Base-by-base conservation (phyloP, 92 coral and sea anemone species). In the Siderastrea radians region DNA sequence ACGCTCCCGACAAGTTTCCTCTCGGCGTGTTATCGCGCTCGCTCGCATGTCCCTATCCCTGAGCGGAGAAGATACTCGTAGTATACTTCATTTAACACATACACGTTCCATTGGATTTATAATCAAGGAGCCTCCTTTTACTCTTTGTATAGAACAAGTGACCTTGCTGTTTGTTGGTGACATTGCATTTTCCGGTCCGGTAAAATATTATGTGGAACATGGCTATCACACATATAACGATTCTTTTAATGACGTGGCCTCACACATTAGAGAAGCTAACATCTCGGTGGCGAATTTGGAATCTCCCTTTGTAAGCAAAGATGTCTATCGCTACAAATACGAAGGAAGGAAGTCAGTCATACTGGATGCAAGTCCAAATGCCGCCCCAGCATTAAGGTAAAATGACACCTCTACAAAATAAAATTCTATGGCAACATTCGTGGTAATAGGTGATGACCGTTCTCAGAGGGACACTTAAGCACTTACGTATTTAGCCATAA, bases 91-190 rank as follows among this genome's bases (percentile, higher is more conserved):
- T 26, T 26, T 26, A 26, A 26, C 38, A 26, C 38, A 26, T 26
- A 26, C 38, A 26, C 38, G 38, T 26, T 26, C 38, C 38, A 26
- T 26, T 26, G 38, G 38, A 26, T 26, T 26, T 26, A 26, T 26
- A 26, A 26, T 26, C 38, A 26, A 26, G 38, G 38, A 26, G 38
- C 38, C 38, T 26, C 38, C 38, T 26, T 26, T 26, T 26, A 26
- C 38, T 26, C 38, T 26, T 26, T 26, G 38, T 12, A 7, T 43
- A 85, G 89, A 16, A 10, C 62, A 48, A 12, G 81, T 92, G 44
- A 78, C 90, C 14, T 79, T 94, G 5, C 89, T 89, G 19, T 96
- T 96, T 84, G 98, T 94, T 45, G 99, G 99, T 5, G 99, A 96
- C 64, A 89, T 96, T 70, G 75, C 60, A 53, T 94, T 96, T 67